phyloP scores from a whole-genome alignment of 53 echinoderm and acorn worm species.

The Crossaster papposus region DNA sequence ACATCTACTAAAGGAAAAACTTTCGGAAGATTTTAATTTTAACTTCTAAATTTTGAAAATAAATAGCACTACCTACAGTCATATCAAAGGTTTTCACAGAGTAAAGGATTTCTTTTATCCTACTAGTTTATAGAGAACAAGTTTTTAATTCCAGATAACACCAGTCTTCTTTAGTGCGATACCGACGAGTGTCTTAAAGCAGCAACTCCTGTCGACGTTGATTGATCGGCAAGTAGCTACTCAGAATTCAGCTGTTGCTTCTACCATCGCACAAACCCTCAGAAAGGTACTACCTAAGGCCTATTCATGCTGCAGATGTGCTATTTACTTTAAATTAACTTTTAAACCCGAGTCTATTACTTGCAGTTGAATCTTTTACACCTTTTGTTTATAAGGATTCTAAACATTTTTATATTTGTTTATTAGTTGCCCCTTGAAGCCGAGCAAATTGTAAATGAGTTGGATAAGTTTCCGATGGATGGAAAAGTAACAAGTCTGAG shows the following conservation, averaged over 20 bases:
- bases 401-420: background rate
- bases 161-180: conserved; percentile 75
- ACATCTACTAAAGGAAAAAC: background rate
- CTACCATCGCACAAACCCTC: conserved; percentile 61
- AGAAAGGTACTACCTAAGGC: conserved; percentile 66
- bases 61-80: no score
- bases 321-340: background rate
- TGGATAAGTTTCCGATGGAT: conserved; percentile 62
- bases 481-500: conserved; percentile 70
- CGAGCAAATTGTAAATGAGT: conserved; percentile 72
- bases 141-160: conserved; percentile 60
- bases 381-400: background rate
- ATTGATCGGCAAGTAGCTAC: conserved; percentile 77
- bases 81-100: no score
- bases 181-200: conserved; percentile 59
- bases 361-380: background rate
- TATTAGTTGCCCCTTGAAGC: conserved; percentile 72
- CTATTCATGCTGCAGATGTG: background rate
- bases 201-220: conserved; percentile 67
- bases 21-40: no score
- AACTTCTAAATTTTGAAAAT: no score
- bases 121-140: no score
- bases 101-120: no score
- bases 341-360: background rate
- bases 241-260: conserved; percentile 50